Evolutionary conservation across 2,888 invertebrate genomes (phyloP), one percentile per base, ranked within the genome.

Genomic region (Apamea monoglypha): DNA sequence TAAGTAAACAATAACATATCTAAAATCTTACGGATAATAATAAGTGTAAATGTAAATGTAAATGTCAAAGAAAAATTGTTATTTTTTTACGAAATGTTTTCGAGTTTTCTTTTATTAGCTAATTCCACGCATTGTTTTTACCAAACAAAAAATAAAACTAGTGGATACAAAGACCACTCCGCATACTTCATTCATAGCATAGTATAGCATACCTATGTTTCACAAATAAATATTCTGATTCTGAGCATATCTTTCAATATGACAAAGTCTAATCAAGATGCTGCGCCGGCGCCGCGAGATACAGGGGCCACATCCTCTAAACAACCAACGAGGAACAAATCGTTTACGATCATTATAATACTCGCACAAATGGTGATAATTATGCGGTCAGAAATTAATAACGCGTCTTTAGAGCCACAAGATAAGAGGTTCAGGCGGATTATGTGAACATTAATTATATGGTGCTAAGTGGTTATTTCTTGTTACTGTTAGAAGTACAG

Each of bases 241-340:
- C 5, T 47, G 16, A 89, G 84, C 77, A 75, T 91, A 92, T 89
- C 93, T 91, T 71, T 36, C 8, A 81, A 87, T 95, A 89, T 88
- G 87, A 78, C 50, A 88, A 81, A 44, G 32, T 87, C 63, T 88
- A 61, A 25, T 73, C 74, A 81, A 82, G 95, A 95, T 94, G 93
- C 91, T 92, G 89, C 90, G 74, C 83, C 82, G 78, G 89, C 90
- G 73, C 83, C 83, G 77, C 88, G 88, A 92, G 91, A 91, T 91
- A 90, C 92, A 93, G 93, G 92, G 94, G 95, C 94, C 90, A 93
- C 93, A 96, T 96, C 96, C 96, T 95, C 91, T 90, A 40, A 7
- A 69, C 67, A 25, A 53, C 10, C 29, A 68, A 93, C 90, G 92
- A 94, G 94, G 94, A 95, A 95, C 94, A 90, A 87, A 91, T 89